These are phyloP conservation scores for Ptychochromis oligacanthus DNA, from an alignment of 2,113 vertebrate species.

Conservation along the genomic window DNA sequence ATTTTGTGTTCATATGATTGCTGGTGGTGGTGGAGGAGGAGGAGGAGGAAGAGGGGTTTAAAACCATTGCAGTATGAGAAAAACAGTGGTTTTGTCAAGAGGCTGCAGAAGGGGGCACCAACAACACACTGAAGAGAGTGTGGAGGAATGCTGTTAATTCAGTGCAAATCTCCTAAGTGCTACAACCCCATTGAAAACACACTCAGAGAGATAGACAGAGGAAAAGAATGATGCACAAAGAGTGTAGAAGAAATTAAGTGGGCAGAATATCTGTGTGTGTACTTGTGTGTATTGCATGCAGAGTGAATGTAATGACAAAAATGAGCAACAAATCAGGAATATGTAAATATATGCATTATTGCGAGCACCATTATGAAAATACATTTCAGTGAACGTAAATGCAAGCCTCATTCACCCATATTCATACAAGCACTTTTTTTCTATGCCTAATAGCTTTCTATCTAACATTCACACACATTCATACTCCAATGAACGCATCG, in stretches of 20 bases:
- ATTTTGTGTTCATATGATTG: constrained; percentile 3
- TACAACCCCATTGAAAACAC: constrained; percentile 43
- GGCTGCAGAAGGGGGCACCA: constrained; percentile 50
- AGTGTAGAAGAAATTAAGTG: constrained; percentile 15
- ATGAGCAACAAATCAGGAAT: too few species aligned
- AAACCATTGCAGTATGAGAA: constrained; percentile 53
- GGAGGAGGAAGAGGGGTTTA: too few species aligned
- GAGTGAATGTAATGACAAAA: too few species aligned
- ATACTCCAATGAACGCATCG: too few species aligned
- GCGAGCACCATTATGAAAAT: too few species aligned
- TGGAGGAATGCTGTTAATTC: constrained; percentile 25
- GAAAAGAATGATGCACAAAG: constrained; percentile 21
- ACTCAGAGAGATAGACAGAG: constrained; percentile 1
- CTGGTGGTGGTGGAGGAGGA: neutral
- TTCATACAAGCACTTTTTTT: too few species aligned
- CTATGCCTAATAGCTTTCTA: too few species aligned
- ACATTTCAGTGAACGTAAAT: too few species aligned
- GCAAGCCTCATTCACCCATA: too few species aligned
- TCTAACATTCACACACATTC: too few species aligned
- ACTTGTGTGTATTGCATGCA: neutral
- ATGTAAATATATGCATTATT: too few species aligned
- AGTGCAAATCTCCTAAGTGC: constrained; percentile 51
- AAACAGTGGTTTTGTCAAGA: neutral
- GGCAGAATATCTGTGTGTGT: neutral
- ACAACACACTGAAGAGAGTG: constrained; percentile 8